Conservation (phyloP, 2,113 vertebrate species). For the Embiotoca jacksoni region DNA sequence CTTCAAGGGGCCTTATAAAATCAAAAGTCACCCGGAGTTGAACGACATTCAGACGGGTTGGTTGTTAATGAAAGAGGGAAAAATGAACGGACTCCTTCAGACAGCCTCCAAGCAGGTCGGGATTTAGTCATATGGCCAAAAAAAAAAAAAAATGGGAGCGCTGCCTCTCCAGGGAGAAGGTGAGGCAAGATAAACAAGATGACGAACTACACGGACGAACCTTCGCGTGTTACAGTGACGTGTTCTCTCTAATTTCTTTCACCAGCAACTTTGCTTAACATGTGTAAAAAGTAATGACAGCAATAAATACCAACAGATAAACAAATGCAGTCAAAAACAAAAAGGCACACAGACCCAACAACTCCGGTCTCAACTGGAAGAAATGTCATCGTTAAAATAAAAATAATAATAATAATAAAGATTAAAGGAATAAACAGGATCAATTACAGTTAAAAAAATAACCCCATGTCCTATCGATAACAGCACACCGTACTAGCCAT, state of each 20-base stretch:
- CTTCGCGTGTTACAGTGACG: conserved; percentile 26
- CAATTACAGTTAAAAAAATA: conserved; percentile 56
- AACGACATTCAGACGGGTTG: conserved; percentile 14
- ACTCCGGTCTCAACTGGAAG: conserved; percentile 49
- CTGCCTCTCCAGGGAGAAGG: neutral
- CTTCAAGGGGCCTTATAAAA: conserved; percentile 4
- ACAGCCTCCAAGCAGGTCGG: conserved; percentile 12
- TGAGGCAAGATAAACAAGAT: conserved; percentile 12
- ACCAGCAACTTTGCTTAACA: conserved; percentile 33
- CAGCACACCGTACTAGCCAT: conserved; percentile 34
- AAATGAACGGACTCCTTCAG: neutral
- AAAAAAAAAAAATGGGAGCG: neutral
- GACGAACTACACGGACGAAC: conserved; percentile 24
- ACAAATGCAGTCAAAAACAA: conserved; percentile 44
- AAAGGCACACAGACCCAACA: conserved; percentile 71
- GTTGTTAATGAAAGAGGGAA: conserved; percentile 21
- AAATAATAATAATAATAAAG: neutral
- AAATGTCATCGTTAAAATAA: conserved; percentile 7
- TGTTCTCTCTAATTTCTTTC: conserved; percentile 37
- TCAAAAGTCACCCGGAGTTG: conserved; percentile 19
- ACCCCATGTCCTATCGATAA: conserved; percentile 14
- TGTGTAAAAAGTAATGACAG: conserved; percentile 51
- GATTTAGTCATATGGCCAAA: neutral
- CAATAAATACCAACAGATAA: conserved; percentile 71
- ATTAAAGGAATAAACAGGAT: conserved; percentile 42